A percentile compares a stretch with the other conserved stretches of the same genome.
These are phyloP conservation scores for human (Homo sapiens) DNA, from an alignment of 2,113 vertebrate species.

Conservation along the genomic window GRCh38 chr6:142400001-142400500, in stretches of 20 bases:
- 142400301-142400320: not conserved
- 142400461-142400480: slow-evolving; percentile 30
- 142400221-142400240: not conserved
- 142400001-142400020: not conserved
- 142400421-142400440: not conserved
- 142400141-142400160: not conserved
- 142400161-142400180: not conserved
- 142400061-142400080: not conserved
- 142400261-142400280: not conserved
- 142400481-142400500: slow-evolving; percentile 86
- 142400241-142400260: not conserved
- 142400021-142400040: not conserved
- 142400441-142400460: not conserved
- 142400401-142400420: not conserved
- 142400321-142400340: not conserved
- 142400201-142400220: not conserved
- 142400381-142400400: not conserved
- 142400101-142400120: not conserved
- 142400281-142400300: not conserved
- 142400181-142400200: not conserved
- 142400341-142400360: not conserved
- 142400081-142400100: not conserved
- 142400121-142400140: not conserved
- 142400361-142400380: not conserved
- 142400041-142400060: not conserved